A percentile compares a stretch with the other conserved stretches of the same genome.
phyloP scores from a whole-genome alignment of 2,113 vertebrate species.

The Diphyllodes magnificus region DNA sequence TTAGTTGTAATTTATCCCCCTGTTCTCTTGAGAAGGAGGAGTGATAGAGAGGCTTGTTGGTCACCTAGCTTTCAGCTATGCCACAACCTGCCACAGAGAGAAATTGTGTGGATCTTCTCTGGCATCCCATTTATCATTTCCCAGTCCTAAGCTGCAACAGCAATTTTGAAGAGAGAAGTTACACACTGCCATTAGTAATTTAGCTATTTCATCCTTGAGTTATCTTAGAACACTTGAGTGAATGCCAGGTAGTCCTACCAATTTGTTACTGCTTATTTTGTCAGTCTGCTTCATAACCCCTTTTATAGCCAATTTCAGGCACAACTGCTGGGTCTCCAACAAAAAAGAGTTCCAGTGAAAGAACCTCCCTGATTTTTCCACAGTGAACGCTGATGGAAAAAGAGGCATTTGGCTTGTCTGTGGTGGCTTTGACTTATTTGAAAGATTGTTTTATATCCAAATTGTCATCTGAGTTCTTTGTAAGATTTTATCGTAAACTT shows the following conservation, averaged over 20 bases:
- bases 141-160: not conserved
- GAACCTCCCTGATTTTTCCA: not conserved
- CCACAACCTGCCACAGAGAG: not conserved
- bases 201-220: slow-evolving; percentile 1
- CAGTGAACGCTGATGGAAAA: not conserved
- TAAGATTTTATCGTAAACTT: not conserved
- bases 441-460: not conserved
- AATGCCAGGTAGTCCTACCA: not conserved
- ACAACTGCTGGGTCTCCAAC: not conserved
- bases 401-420: not conserved
- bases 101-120: not conserved
- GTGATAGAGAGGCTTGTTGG: not conserved
- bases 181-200: not conserved
- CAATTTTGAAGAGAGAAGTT: not conserved
- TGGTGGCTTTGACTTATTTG: not conserved
- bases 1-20: not conserved
- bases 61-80: not conserved
- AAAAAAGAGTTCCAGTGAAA: not conserved
- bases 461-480: not conserved
- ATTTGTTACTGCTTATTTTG: slow-evolving; percentile 3
- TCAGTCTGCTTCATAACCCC: not conserved
- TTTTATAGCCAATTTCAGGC: not conserved
- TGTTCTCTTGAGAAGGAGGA: not conserved
- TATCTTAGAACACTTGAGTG: not conserved
- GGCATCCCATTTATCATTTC: not conserved